Conservation (phyloP, 2,888 invertebrate species). For the Pimpla rufipes region DNA sequence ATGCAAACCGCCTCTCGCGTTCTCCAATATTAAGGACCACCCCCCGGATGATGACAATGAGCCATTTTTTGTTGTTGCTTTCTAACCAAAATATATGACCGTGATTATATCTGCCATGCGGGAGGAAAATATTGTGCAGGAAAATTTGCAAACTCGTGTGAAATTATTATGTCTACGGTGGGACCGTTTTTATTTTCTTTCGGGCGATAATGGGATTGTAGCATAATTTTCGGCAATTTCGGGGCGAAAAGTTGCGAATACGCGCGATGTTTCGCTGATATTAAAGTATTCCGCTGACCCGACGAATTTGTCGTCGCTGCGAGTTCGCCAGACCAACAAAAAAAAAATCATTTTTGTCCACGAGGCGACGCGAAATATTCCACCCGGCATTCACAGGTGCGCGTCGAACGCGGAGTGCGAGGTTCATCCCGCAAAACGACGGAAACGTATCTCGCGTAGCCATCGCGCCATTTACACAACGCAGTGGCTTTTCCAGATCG, state of each 20-base stretch:
- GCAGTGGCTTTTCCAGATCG: slow-evolving; percentile 51
- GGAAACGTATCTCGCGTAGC: slow-evolving; percentile 10
- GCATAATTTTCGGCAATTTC: too few relatives aligned
- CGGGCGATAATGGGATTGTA: too few relatives aligned
- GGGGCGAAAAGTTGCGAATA: too few relatives aligned
- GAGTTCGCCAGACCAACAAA: too few relatives aligned
- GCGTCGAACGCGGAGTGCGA: neutral
- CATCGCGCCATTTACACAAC: slow-evolving; percentile 13
- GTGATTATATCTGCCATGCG: neutral
- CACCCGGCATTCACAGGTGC: too few relatives aligned
- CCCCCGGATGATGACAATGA: neutral
- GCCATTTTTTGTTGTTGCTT: too few relatives aligned
- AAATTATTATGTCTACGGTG: too few relatives aligned
- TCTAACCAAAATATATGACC: neutral
- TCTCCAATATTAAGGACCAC: neutral
- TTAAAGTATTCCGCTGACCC: too few relatives aligned
- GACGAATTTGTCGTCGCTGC: too few relatives aligned
- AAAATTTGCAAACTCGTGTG: neutral
- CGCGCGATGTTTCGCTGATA: too few relatives aligned
- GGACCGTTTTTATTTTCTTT: too few relatives aligned
- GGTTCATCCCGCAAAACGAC: neutral
- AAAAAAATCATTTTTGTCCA: neutral
- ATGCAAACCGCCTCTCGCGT: neutral
- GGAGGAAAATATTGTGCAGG: neutral
- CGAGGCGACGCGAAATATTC: neutral